phyloP scores from a whole-genome alignment of 2,797 vertebrate genomes.

The Antennarius maculatus region DNA sequence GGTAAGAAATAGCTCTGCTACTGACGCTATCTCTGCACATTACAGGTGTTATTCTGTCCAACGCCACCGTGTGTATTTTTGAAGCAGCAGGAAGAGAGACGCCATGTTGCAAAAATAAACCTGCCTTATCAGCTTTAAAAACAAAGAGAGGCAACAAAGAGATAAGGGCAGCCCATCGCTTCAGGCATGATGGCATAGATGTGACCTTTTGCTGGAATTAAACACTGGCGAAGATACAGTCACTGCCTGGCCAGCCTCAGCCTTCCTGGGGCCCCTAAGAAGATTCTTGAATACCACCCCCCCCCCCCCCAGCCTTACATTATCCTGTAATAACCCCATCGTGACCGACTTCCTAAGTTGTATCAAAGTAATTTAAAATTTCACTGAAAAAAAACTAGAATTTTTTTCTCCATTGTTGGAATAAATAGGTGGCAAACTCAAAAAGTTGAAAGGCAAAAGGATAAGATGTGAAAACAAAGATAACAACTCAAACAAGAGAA shows the following conservation, averaged over 20 bases:
- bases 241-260: conserved; percentile 15
- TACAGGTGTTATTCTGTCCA: neutral
- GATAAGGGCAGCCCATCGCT: conserved; percentile 22
- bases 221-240: conserved; percentile 28
- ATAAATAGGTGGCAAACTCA: no score
- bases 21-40: neutral
- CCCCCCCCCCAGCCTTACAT: no score
- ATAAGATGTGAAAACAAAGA: no score
- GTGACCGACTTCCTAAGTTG: neutral
- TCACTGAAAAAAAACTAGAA: neutral
- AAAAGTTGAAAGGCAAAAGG: no score
- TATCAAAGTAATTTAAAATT: neutral
- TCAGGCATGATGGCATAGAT: conserved; percentile 43
- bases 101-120: conserved; percentile 4
- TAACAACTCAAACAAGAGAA: no score
- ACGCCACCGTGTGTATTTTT: neutral
- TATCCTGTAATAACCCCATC: neutral
- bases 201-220: conserved; percentile 46
- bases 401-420: no score
- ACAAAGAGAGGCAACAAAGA: conserved; percentile 19
- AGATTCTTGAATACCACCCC: conserved; percentile 1
- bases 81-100: neutral
- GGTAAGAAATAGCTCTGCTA: neutral
- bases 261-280: neutral
- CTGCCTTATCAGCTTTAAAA: conserved; percentile 28